These are phyloP conservation scores for Mesodorylaimus sp. DNA, from an alignment of 2,888 invertebrate genomes.

Conservation along the genomic window DNA sequence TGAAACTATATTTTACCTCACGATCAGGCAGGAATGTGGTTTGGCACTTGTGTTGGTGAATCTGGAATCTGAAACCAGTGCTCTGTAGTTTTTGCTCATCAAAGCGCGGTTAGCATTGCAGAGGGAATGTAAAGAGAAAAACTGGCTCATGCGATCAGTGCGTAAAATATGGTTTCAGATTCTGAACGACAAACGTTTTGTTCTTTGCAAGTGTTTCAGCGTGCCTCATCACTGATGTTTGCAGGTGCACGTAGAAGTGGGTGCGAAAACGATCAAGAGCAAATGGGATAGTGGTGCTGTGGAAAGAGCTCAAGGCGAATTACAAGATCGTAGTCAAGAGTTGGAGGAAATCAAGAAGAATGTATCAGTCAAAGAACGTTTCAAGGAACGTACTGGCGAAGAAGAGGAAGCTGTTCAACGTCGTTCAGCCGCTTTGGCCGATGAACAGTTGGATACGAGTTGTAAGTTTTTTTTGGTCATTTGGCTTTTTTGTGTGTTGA, in stretches of 20 bases:
- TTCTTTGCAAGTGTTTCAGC: too few relatives aligned
- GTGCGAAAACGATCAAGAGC: conserved; percentile 21
- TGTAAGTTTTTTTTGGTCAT: background rate
- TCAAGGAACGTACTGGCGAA: conserved; percentile 19
- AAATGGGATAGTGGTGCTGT: conserved; percentile 30
- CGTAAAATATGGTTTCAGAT: too few relatives aligned
- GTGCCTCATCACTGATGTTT: too few relatives aligned
- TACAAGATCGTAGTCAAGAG: conserved; percentile 21
- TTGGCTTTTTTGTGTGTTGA: background rate
- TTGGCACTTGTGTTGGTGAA: too few relatives aligned
- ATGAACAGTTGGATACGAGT: conserved; percentile 19
- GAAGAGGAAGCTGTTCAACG: conserved; percentile 13
- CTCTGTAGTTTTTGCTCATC: too few relatives aligned
- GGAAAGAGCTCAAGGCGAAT: conserved; percentile 20
- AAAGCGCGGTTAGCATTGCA: too few relatives aligned
- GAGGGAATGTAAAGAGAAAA: too few relatives aligned
- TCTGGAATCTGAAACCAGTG: too few relatives aligned
- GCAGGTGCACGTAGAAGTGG: conserved; percentile 16
- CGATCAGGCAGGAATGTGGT: too few relatives aligned
- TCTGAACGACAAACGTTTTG: too few relatives aligned
- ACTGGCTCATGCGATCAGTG: too few relatives aligned
- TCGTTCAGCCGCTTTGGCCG: conserved; percentile 11
- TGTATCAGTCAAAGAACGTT: conserved; percentile 23
- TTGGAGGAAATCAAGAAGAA: conserved; percentile 25
- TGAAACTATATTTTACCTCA: too few relatives aligned